Evolutionary conservation across 2,113 vertebrate species (phyloP).

Genomic region (Asarcornis scutulata): DNA sequence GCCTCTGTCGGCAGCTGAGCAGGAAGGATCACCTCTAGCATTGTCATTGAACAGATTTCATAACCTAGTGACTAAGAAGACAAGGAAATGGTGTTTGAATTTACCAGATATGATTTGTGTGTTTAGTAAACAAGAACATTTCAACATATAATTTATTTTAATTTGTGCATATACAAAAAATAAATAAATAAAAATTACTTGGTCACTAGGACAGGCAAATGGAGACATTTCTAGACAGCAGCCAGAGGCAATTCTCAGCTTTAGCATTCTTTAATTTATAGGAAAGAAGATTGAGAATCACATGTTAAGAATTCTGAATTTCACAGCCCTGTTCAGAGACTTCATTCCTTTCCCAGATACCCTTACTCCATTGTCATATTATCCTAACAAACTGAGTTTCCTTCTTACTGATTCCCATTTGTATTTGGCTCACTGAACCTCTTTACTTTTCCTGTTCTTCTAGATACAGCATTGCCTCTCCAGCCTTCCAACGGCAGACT

Average conservation of each 20-base stretch:
- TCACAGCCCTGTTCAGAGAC: background rate
- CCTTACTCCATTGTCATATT: fast-evolving
- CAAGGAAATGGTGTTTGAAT: conserved; percentile 10
- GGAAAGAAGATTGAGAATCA: background rate
- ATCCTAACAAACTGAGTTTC: background rate
- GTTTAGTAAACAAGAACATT: background rate
- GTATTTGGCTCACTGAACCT: background rate
- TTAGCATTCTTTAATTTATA: background rate
- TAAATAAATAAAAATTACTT: background rate
- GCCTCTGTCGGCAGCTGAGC: background rate
- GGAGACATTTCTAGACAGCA: background rate
- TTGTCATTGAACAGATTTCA: background rate
- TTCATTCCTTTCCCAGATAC: background rate
- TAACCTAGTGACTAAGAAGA: conserved; percentile 24
- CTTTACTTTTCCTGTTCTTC: background rate
- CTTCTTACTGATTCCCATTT: fast-evolving
- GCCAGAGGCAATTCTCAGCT: background rate
- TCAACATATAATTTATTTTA: background rate
- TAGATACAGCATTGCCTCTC: background rate
- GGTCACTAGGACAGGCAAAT: background rate
- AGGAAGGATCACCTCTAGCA: background rate
- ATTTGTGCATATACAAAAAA: background rate
- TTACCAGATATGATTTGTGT: background rate
- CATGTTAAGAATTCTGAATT: background rate
- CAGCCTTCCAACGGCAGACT: background rate